A percentile compares a stretch with the other conserved stretches of the same genome.
These are phyloP conservation scores for Doris montereyensis DNA, from an alignment of 2,888 invertebrate species.

Conservation along the genomic window DNA sequence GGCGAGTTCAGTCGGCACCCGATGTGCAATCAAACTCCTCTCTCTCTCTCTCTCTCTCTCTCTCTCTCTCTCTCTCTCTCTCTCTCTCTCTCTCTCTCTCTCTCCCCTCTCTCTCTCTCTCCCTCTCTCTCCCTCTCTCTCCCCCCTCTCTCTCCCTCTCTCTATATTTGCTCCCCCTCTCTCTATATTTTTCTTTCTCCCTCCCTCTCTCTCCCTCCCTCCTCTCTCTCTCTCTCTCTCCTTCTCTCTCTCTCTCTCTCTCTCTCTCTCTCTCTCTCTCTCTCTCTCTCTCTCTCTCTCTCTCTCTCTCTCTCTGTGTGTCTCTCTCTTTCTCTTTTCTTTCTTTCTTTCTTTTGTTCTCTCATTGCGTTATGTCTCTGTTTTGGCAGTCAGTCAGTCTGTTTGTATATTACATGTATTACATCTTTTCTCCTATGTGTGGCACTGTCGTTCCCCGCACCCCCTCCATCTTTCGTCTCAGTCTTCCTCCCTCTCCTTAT, in stretches of 20 bases:
- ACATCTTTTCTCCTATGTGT: no score
- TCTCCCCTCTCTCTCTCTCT: slow-evolving; percentile 1
- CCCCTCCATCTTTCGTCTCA: no score
- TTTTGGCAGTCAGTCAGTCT: no score
- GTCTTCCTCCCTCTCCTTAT: no score
- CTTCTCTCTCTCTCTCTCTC: slow-evolving; percentile 1
- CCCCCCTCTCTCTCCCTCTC: background rate
- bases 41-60: slow-evolving; percentile 12
- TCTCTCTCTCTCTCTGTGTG: background rate
- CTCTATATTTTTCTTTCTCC: slow-evolving; percentile 1
- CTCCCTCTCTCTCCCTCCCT: background rate
- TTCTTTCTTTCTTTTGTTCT: no score
- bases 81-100: background rate
- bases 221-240: background rate
- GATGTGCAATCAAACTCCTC: no score
- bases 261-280: slow-evolving; percentile 5
- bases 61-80: background rate
- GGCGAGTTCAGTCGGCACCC: no score
- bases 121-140: background rate
- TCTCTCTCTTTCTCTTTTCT: background rate
- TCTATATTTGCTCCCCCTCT: background rate
- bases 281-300: slow-evolving; percentile 19
- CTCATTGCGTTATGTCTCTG: no score
- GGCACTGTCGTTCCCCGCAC: no score
- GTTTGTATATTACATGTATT: no score